A percentile compares a stretch with the other conserved stretches of the same genome.
Evolutionary conservation across 2,888 invertebrate species (phyloP).

Genomic region (Noctua fimbriata): DNA sequence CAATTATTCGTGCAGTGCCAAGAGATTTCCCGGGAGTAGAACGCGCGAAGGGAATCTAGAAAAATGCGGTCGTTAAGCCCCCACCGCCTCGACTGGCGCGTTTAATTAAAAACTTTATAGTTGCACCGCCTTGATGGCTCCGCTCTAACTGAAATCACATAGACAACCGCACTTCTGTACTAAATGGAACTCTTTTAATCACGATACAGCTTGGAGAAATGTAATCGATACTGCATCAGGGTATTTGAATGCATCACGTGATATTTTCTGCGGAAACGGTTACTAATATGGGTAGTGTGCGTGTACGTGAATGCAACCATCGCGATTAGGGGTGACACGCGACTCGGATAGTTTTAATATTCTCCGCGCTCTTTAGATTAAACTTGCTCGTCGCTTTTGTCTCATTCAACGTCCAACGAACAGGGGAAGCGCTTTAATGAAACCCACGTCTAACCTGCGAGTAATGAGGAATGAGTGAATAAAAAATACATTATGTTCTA

Average conservation of each 20-base stretch:
- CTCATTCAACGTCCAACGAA: constrained; percentile 60
- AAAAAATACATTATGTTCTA: constrained; percentile 54
- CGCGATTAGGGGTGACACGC: constrained; percentile 69
- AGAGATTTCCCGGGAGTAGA: constrained; percentile 84
- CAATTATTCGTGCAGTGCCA: constrained; percentile 84
- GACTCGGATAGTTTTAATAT: constrained; percentile 71
- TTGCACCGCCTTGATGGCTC: constrained; percentile 77
- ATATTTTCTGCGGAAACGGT: constrained; percentile 48
- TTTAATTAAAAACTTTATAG: constrained; percentile 89
- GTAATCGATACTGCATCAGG: constrained; percentile 37
- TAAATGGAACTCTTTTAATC: constrained; percentile 59
- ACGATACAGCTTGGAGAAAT: constrained; percentile 33
- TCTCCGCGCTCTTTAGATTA: constrained; percentile 70
- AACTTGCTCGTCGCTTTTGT: constrained; percentile 63
- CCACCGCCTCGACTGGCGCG: constrained; percentile 75
- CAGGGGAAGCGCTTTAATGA: constrained; percentile 66
- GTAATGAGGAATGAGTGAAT: constrained; percentile 53
- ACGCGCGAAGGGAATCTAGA: constrained; percentile 82
- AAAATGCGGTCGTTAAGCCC: constrained; percentile 87
- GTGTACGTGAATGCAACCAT: constrained; percentile 65
- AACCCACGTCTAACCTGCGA: constrained; percentile 57
- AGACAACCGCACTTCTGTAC: constrained; percentile 63
- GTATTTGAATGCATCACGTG: constrained; percentile 50
- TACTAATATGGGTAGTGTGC: constrained; percentile 61
- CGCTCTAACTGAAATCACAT: constrained; percentile 71